Evolutionary conservation across 2,797 vertebrate genomes (phyloP).

Genomic region (Spea hammondii): DNA sequence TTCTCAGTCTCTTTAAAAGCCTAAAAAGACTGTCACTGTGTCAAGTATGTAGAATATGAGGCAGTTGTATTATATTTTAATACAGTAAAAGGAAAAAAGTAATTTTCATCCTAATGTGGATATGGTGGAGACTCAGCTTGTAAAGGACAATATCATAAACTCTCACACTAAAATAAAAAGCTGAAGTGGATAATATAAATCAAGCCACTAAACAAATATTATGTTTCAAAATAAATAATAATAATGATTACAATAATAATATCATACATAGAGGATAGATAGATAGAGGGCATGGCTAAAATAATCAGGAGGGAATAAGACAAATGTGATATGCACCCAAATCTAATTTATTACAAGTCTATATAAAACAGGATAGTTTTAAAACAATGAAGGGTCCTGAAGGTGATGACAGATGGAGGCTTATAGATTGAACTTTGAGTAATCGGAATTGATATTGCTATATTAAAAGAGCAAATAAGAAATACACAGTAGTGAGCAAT

Average conservation of each 20-base stretch:
- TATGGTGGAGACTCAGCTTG: conserved; percentile 5
- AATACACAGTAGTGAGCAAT: conserved; percentile 7
- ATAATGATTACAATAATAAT: conserved; percentile 1
- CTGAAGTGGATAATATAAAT: conserved; percentile 2
- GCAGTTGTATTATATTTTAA: conserved; percentile 7
- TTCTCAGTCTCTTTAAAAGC: too few relatives aligned
- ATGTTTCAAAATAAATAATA: conserved; percentile 15
- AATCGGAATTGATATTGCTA: conserved; percentile 40
- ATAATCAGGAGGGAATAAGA: conserved; percentile 26
- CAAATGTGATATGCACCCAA: conserved; percentile 10
- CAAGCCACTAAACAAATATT: too few relatives aligned
- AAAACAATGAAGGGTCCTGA: conserved; percentile 3
- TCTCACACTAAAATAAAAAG: conserved; percentile 1
- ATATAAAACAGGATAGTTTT: conserved; percentile 1
- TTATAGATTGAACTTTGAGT: conserved; percentile 29
- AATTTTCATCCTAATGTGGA: conserved; percentile 7
- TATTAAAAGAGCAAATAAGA: conserved; percentile 20
- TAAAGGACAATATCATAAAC: conserved; percentile 20
- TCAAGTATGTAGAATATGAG: too few relatives aligned
- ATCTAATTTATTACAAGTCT: conserved; percentile 24
- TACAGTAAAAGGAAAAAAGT: conserved; percentile 14
- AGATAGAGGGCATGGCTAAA: neutral
- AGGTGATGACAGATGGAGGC: conserved; percentile 15
- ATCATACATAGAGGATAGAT: neutral
- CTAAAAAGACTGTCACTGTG: too few relatives aligned